Conservation (phyloP, 2,888 invertebrate genomes). For the Thera obeliscata region DNA sequence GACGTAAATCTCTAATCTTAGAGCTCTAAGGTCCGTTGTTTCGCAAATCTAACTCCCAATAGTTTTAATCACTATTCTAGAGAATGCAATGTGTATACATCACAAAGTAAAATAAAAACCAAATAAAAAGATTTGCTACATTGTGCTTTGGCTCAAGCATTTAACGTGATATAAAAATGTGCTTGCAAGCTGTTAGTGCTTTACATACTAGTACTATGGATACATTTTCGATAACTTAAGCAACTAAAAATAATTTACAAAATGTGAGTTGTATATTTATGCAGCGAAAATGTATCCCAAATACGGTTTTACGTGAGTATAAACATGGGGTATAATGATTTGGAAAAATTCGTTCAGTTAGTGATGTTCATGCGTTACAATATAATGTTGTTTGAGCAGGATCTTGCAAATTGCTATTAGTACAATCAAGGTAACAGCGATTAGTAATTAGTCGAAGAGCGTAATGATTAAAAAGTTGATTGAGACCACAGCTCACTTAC, state of each 20-base stretch:
- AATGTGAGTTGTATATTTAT: neutral
- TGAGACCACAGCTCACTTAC: constrained; percentile 85
- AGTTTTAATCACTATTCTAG: neutral
- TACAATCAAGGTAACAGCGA: constrained; percentile 74
- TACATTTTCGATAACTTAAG: constrained; percentile 52
- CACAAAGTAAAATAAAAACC: constrained; percentile 9
- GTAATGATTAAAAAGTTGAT: constrained; percentile 74
- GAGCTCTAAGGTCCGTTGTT: neutral
- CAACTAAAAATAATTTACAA: neutral
- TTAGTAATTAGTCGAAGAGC: constrained; percentile 80
- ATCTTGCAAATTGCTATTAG: constrained; percentile 68
- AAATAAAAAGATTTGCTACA: constrained; percentile 34
- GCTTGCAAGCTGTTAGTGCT: constrained; percentile 81
- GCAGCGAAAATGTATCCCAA: constrained; percentile 55
- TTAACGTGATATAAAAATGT: constrained; percentile 54
- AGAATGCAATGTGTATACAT: neutral
- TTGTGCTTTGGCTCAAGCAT: constrained; percentile 68
- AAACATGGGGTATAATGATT: constrained; percentile 44
- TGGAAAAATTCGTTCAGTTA: constrained; percentile 62
- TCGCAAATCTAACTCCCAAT: constrained; percentile 3
- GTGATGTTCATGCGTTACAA: constrained; percentile 70
- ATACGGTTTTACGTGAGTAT: constrained; percentile 29
- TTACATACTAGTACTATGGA: constrained; percentile 57
- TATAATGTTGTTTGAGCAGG: constrained; percentile 65
- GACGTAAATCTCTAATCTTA: neutral